phyloP scores from a whole-genome alignment of 2,797 vertebrate genomes.

The Manis javanica region DNA sequence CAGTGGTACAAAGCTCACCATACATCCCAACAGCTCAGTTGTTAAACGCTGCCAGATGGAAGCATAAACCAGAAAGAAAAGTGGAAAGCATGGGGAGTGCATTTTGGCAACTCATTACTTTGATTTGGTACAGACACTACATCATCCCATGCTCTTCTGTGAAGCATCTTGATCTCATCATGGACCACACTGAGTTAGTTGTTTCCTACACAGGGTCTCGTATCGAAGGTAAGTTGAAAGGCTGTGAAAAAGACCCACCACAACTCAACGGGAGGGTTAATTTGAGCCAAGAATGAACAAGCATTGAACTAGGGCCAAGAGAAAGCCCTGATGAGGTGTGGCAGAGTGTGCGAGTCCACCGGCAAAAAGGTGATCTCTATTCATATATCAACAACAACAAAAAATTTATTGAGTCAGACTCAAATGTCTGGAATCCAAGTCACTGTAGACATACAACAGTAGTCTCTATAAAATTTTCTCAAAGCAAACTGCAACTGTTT shows the following conservation, averaged over 20 bases:
- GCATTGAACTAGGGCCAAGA: neutral
- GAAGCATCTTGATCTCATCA: neutral
- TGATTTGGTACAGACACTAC: neutral
- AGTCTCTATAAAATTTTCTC: neutral
- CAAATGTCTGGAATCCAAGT: neutral
- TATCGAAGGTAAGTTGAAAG: neutral
- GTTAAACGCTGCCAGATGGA: constrained; percentile 6
- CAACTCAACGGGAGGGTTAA: neutral
- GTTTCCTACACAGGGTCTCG: neutral
- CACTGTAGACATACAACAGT: neutral
- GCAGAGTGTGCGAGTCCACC: neutral
- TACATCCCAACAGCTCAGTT: constrained; percentile 2
- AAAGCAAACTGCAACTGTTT: neutral
- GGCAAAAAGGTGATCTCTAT: neutral
- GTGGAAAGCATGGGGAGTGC: neutral
- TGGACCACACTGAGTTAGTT: neutral
- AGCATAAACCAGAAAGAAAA: neutral
- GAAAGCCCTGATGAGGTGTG: neutral
- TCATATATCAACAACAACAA: neutral
- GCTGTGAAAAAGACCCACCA: neutral
- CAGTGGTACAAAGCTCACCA: neutral
- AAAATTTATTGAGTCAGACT: neutral
- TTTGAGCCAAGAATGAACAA: neutral
- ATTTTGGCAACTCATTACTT: constrained; percentile 2
- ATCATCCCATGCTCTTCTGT: neutral